Conservation (phyloP, 1,140 invertebrate species). For the Telenomus remus region DNA sequence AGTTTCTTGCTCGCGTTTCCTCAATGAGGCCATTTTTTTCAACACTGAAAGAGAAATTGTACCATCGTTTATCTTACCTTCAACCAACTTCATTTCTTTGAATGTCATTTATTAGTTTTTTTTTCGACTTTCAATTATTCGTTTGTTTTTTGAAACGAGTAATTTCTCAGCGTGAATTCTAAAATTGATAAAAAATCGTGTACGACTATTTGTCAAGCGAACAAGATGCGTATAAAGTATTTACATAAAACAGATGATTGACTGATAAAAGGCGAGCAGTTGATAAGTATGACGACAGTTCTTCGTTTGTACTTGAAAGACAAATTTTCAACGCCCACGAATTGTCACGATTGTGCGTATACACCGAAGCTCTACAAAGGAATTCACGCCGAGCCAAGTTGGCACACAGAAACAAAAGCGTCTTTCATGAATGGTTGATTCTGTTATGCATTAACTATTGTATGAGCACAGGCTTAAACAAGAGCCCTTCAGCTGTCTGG, state of each 20-base stretch:
- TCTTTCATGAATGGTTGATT: constrained; percentile 55
- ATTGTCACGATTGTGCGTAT: constrained; percentile 40
- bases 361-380: constrained; percentile 35
- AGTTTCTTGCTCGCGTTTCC: too few relatives aligned
- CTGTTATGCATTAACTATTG: constrained; percentile 53
- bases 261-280: constrained; percentile 50
- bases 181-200: too few relatives aligned
- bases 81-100: too few relatives aligned
- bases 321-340: constrained; percentile 52
- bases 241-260: constrained; percentile 47
- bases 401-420: constrained; percentile 46
- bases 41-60: too few relatives aligned
- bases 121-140: too few relatives aligned
- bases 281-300: constrained; percentile 40
- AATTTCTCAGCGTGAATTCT: too few relatives aligned
- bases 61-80: too few relatives aligned
- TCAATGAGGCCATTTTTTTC: too few relatives aligned
- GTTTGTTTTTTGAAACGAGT: too few relatives aligned
- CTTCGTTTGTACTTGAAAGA: constrained; percentile 36
- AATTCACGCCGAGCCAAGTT: constrained; percentile 44
- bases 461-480: constrained; percentile 33
- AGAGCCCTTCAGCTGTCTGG: constrained; percentile 18
- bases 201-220: too few relatives aligned
- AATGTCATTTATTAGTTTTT: too few relatives aligned
- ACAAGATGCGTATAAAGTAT: constrained; percentile 11